Evolutionary conservation across 2,113 vertebrate genomes (phyloP).

Genomic region (Pachyramphus minor): DNA sequence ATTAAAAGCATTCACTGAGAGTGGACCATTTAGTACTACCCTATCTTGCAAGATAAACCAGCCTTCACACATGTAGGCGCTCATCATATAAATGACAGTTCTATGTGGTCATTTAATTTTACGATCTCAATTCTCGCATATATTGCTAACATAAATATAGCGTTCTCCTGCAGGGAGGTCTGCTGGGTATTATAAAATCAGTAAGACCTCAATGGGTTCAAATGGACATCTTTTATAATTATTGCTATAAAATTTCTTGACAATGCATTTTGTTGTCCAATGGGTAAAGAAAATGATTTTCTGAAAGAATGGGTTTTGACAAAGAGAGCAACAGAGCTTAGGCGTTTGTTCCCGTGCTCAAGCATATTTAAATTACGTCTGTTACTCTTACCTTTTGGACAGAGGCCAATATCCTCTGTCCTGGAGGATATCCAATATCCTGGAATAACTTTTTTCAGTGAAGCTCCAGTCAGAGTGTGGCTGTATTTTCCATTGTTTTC

Average conservation of each 20-base stretch:
- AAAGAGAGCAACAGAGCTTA: conserved; percentile 61
- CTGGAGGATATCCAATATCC: too few relatives aligned
- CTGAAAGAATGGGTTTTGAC: conserved; percentile 76
- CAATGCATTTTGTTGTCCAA: conserved; percentile 79
- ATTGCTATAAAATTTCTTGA: conserved; percentile 88
- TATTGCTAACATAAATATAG: conserved; percentile 99
- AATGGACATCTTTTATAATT: conserved; percentile 93
- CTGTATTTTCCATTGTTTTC: conserved; percentile 24
- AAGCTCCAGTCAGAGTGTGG: not conserved
- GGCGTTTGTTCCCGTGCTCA: conserved; percentile 54
- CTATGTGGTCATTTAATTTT: conserved; percentile 96
- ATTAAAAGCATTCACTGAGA: conserved; percentile 83
- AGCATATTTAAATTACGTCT: conserved; percentile 68
- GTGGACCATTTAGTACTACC: conserved; percentile 76
- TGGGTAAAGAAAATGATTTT: conserved; percentile 80
- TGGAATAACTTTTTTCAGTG: conserved; percentile 52
- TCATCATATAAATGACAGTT: conserved; percentile 86
- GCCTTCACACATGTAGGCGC: conserved; percentile 77
- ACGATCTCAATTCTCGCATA: conserved; percentile 95
- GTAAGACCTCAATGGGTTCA: conserved; percentile 87
- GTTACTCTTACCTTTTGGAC: conserved; percentile 59
- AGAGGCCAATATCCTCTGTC: conserved; percentile 34
- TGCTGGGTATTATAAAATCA: conserved; percentile 87
- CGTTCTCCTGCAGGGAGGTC: conserved; percentile 84
- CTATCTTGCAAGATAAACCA: conserved; percentile 81